Evolutionary conservation across 2,888 invertebrate species (phyloP).

Genomic region (Microctonus aethiopoides): DNA sequence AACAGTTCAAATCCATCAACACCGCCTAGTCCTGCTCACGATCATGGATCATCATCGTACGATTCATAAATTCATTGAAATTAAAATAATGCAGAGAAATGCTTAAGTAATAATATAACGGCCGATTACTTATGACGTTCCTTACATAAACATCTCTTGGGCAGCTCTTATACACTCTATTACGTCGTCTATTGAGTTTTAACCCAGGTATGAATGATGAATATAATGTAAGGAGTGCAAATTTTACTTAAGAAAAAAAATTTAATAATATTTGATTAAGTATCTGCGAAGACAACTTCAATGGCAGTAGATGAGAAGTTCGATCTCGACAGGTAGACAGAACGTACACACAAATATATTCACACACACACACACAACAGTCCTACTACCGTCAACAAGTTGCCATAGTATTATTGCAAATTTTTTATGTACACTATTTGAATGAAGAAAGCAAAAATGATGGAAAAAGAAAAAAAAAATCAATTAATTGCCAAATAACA

Average conservation of each 20-base stretch:
- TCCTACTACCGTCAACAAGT: slow-evolving; percentile 29
- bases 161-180: slow-evolving; percentile 6
- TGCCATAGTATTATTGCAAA: slow-evolving; percentile 35
- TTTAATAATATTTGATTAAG: slow-evolving; percentile 9
- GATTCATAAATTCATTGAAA: slow-evolving; percentile 69
- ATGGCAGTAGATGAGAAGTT: slow-evolving; percentile 5
- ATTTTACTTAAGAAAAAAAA: slow-evolving; percentile 28
- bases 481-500: slow-evolving; percentile 35
- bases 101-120: not conserved
- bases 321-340: not conserved
- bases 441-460: slow-evolving; percentile 22
- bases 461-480: slow-evolving; percentile 15
- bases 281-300: slow-evolving; percentile 27
- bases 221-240: slow-evolving; percentile 33
- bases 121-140: slow-evolving; percentile 32
- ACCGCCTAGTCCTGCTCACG: slow-evolving; percentile 77
- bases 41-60: slow-evolving; percentile 76
- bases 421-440: slow-evolving; percentile 32
- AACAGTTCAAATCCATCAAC: slow-evolving; percentile 81
- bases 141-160: slow-evolving; percentile 13
- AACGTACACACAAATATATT: not conserved
- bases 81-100: not conserved
- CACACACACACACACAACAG: slow-evolving; percentile 8
- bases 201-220: slow-evolving; percentile 33
- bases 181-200: slow-evolving; percentile 16